Base-by-base conservation (phyloP, 2,797 vertebrate genomes). In the Falco berigora region DNA sequence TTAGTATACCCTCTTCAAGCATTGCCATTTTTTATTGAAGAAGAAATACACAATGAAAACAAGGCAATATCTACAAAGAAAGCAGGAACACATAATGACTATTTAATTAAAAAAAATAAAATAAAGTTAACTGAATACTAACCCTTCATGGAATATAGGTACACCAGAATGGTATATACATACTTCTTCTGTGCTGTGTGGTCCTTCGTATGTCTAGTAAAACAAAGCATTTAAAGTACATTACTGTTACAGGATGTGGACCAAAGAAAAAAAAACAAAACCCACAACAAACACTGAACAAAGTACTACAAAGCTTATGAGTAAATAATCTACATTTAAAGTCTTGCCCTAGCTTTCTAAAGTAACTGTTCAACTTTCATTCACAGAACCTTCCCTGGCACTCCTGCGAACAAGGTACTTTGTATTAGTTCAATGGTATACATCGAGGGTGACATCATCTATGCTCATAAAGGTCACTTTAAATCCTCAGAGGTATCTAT, bases 141-240 rank as follows among this genome's bases (percentile, higher is more conserved):
- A 98, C 98, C 98, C 98, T 97, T 98, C 98, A 44, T 98, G 98
- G 96, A 98, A 98, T 98, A 98, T 98, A 87, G 98, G 98, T 67
- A 98, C 98, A 94, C 99, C 99, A 94, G 98, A 96, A 96, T 99
- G 99, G 98, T 98, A 99, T 40, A 97, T 92, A 97, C 99, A 99
- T 61, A 97, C 96, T 73, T 99, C 99, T 40, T 98, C 98, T 85
- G 98, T 96, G 93, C 98, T 99, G 44, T 98, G 97, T 83, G 97
- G 97, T 90, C 99, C 99, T 87, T 96, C 67, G 44, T 95, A 90
- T 1, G 75, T 91, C 95, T 95, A 81, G n/a, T 50, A 64, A 84
- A 79, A 91, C 4, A 86, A 88, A 77, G 12, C 22, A 92, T 79
- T 89, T 63, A 1, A 55, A 58, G 17, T 5, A 2, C 49, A 7